Conservation (phyloP, 2,888 invertebrate species). For the Pharmacophagus antenor region DNA sequence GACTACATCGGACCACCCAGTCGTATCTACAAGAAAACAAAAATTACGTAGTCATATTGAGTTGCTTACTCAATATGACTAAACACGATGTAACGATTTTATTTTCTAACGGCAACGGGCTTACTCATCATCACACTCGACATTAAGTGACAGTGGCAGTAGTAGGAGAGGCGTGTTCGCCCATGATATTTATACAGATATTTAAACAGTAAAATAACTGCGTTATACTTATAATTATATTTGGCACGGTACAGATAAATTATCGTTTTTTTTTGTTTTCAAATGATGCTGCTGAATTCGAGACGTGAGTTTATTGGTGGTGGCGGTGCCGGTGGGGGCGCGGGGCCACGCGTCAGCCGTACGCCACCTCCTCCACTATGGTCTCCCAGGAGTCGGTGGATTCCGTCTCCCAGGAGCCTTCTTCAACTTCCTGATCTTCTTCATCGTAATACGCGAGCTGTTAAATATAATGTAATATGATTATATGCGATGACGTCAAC, state of each 20-base stretch:
- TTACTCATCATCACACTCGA: no score
- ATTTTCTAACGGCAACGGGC: no score
- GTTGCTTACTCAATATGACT: no score
- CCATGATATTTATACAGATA: no score
- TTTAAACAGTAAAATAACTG: no score
- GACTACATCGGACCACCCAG: no score
- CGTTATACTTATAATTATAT: slow-evolving; percentile 17
- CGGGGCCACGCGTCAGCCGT: slow-evolving; percentile 56
- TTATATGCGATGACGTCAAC: neutral
- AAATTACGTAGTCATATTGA: no score
- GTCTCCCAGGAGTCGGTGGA: slow-evolving; percentile 77
- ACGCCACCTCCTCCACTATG: slow-evolving; percentile 70
- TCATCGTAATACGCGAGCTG: slow-evolving; percentile 66
- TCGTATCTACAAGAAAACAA: no score
- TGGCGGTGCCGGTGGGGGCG: neutral
- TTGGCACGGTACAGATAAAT: slow-evolving; percentile 15
- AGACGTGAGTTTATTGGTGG: slow-evolving; percentile 13
- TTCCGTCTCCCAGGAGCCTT: slow-evolving; percentile 63
- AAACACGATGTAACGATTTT: no score
- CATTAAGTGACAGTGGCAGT: no score
- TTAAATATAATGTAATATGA: neutral
- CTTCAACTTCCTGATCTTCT: slow-evolving; percentile 51
- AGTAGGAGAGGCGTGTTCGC: no score
- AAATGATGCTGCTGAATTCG: neutral
- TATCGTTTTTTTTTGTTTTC: neutral